A percentile compares a stretch with the other conserved stretches of the same genome.
These are phyloP conservation scores for Octopus bimaculoides DNA, from an alignment of 1,140 invertebrate genomes.

Conservation along the genomic window DNA sequence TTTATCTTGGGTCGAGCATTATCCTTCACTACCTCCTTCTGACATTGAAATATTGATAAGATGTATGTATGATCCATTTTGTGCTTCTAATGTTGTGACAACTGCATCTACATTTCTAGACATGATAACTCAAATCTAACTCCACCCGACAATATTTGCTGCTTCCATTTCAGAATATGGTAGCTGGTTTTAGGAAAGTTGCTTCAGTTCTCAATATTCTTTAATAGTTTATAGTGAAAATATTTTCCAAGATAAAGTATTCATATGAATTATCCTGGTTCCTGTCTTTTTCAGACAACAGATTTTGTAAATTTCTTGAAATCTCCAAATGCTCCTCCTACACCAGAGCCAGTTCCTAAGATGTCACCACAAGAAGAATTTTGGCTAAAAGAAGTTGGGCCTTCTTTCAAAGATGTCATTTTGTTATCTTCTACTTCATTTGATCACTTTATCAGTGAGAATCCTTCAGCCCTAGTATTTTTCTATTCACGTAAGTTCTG, in stretches of 20 bases:
- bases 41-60: too few relatives aligned
- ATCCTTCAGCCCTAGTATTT: constrained; percentile 52
- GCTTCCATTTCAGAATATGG: neutral
- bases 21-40: too few relatives aligned
- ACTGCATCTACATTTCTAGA: constrained; percentile 1
- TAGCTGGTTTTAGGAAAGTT: neutral
- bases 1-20: too few relatives aligned
- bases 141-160: neutral
- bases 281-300: constrained; percentile 57
- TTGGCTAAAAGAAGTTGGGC: constrained; percentile 57
- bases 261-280: constrained; percentile 6
- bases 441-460: constrained; percentile 54
- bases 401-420: constrained; percentile 54
- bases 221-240: neutral
- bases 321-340: constrained; percentile 59
- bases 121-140: constrained; percentile 3
- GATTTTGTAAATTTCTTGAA: constrained; percentile 70
- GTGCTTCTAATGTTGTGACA: neutral
- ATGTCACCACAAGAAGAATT: constrained; percentile 46
- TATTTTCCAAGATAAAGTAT: neutral
- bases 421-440: constrained; percentile 62
- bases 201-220: neutral
- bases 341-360: constrained; percentile 45
- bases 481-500: constrained; percentile 38
- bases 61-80: neutral